A percentile compares a stretch with the other conserved stretches of the same genome.
phyloP scores from a whole-genome alignment of 2,888 invertebrate species.

The Drosophila prostipennis region DNA sequence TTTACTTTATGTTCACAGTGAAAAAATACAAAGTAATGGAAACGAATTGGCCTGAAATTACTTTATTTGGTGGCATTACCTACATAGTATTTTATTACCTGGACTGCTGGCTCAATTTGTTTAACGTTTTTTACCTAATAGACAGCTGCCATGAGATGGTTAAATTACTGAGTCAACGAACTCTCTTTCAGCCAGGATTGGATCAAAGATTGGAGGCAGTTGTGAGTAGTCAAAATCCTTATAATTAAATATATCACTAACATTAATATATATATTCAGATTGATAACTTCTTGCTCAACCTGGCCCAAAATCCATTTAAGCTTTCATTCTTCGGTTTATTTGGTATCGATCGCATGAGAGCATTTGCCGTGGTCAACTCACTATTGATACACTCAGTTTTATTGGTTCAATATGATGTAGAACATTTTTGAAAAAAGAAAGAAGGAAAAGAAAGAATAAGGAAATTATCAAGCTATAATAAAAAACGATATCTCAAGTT shows the following conservation, averaged over 20 bases:
- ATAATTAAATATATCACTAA: background rate
- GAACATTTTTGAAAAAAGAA: background rate
- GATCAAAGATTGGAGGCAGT: constrained; percentile 51
- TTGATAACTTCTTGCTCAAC: too few species aligned
- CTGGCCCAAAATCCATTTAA: too few species aligned
- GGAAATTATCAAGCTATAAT: too few species aligned
- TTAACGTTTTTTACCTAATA: constrained; percentile 10
- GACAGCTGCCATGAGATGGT: constrained; percentile 21
- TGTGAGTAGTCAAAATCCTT: constrained; percentile 19
- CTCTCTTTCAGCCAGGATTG: constrained; percentile 5
- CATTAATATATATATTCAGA: too few species aligned
- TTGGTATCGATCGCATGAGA: too few species aligned
- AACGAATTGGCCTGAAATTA: background rate
- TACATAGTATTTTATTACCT: constrained; percentile 3
- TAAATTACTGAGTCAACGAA: constrained; percentile 4
- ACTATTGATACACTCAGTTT: too few species aligned
- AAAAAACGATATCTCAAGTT: too few species aligned
- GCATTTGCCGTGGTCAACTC: too few species aligned
- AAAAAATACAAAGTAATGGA: background rate
- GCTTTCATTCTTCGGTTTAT: too few species aligned
- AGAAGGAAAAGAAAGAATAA: too few species aligned
- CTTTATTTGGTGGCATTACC: background rate
- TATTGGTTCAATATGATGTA: background rate
- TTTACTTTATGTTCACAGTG: constrained; percentile 28
- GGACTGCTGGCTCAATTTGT: constrained; percentile 1